Evolutionary conservation across 2,888 invertebrate genomes (phyloP), one percentile per base, ranked within the genome.

Genomic region (Lapara coniferarum): DNA sequence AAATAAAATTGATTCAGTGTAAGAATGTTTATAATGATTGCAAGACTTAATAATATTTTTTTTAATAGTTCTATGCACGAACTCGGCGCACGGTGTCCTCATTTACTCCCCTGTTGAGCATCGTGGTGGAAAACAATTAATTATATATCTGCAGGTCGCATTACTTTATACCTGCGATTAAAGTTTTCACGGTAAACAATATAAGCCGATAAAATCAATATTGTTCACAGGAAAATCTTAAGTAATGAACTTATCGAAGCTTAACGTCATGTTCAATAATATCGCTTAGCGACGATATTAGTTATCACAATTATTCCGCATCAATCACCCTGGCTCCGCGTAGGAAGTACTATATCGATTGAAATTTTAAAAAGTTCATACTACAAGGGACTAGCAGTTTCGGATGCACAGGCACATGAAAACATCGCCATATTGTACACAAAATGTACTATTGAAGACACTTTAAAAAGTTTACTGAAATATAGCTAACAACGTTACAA

Each of bases 61-160:
- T 16, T 10, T 10, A 37, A 2, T 16, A 19, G 44, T 19, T 14
- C 46, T 6, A 44, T 16, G 46, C 19, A 7, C 12, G 16, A 12
- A 13, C 19, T 19, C 16, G 12, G 5, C 19, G 19, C 19, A 63
- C 19, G 16, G 63, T 63, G 63, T 63, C 19, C 63, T 63, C 12
- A 59, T 49, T 63, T 49, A 49, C 8, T 19, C 49, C 46, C 59
- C 46, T 49, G 49, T 63, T 19, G 63, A 49, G 63, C 49, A 63
- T 19, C 49, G 49, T 49, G 13, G 19, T 63, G 46, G 49, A 63
- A 46, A 63, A 49, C 46, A 49, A 49, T 49, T 19, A 63, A 63
- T 63, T 19, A 63, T 19, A 19, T 63, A 63, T 46, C 63, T 49
- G 49, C 46, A 63, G n/a, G 19, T 46, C 3, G 19, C 46, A 12